Conservation (phyloP, 2,888 invertebrate genomes). For the Yponomeuta sedellus region DNA sequence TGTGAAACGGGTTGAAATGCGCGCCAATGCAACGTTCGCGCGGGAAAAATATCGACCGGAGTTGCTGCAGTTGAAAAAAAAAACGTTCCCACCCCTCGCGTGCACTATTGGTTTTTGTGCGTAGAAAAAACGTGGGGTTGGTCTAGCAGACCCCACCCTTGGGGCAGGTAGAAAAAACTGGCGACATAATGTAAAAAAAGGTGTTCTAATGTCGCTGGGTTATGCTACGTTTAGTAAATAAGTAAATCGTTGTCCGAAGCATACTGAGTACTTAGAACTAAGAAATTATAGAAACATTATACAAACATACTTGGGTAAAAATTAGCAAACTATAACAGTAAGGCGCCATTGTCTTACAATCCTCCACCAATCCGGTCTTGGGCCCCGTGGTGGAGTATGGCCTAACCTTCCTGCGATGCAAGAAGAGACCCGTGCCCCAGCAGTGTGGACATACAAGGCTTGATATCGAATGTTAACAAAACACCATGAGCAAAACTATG, state of each 20-base stretch:
- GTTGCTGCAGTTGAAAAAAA: constrained; percentile 42
- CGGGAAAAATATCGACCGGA: constrained; percentile 64
- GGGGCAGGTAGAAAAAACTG: constrained; percentile 53
- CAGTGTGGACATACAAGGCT: no score
- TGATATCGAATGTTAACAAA: no score
- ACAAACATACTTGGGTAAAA: no score
- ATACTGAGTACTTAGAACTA: no score
- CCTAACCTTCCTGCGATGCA: no score
- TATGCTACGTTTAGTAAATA: not conserved
- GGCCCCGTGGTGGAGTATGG: no score
- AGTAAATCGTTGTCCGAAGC: not conserved
- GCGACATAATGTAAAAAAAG: not conserved
- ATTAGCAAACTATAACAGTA: no score
- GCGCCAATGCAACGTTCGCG: constrained; percentile 52
- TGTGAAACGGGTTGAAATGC: constrained; percentile 43
- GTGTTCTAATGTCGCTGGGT: not conserved
- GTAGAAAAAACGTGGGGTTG: constrained; percentile 62
- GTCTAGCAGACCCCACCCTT: constrained; percentile 49
- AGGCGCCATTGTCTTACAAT: no score
- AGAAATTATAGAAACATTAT: no score
- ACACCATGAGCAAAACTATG: no score
- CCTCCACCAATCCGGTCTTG: no score
- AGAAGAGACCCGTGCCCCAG: no score
- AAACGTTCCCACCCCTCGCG: constrained; percentile 62
- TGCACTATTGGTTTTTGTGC: constrained; percentile 57